Percentiles rank a stretch among this genome's conserved stretches.
Conservation (phyloP, 2,797 vertebrate genomes). For the Ataeniobius toweri region DNA sequence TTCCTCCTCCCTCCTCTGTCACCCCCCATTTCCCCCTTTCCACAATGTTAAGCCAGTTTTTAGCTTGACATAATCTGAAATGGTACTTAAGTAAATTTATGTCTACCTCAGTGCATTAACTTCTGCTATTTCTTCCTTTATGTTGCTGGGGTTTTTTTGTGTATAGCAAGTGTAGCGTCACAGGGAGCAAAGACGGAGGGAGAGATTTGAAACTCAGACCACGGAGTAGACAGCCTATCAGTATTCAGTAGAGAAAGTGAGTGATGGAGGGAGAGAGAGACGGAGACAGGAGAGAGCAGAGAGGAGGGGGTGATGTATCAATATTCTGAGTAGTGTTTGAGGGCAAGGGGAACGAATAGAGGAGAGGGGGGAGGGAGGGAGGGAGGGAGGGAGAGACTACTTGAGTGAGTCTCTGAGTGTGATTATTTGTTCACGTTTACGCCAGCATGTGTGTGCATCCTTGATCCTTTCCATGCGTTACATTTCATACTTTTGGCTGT, state of each 20-base stretch:
- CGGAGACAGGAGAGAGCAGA: constrained; percentile 55
- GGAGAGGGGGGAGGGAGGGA: constrained; percentile 67
- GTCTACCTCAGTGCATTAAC: constrained; percentile 83
- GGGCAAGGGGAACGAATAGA: constrained; percentile 85
- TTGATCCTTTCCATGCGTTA: constrained; percentile 32
- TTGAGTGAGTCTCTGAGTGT: constrained; percentile 78
- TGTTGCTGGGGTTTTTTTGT: constrained; percentile 60
- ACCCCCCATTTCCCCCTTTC: constrained; percentile 42
- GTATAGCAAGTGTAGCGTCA: constrained; percentile 51
- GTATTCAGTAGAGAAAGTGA: constrained; percentile 88
- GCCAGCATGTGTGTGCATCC: constrained; percentile 37
- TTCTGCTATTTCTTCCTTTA: constrained; percentile 80
- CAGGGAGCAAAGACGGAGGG: constrained; percentile 63
- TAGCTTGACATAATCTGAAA: constrained; percentile 83
- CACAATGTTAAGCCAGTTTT: constrained; percentile 78
- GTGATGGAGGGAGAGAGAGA: constrained; percentile 80
- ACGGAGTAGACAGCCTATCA: constrained; percentile 87
- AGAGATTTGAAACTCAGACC: constrained; percentile 85
- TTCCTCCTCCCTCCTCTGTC: constrained; percentile 33
- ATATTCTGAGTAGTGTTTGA: constrained; percentile 89
- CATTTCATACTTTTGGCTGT: constrained; percentile 9
- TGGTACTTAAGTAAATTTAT: constrained; percentile 85
- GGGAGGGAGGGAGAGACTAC: constrained; percentile 66
- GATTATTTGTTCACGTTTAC: constrained; percentile 80
- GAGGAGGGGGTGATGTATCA: constrained; percentile 84